Evolutionary conservation across 2,888 invertebrate species (phyloP), one percentile per base, ranked within the genome.

Genomic region (Ochlodes sylvanus): DNA sequence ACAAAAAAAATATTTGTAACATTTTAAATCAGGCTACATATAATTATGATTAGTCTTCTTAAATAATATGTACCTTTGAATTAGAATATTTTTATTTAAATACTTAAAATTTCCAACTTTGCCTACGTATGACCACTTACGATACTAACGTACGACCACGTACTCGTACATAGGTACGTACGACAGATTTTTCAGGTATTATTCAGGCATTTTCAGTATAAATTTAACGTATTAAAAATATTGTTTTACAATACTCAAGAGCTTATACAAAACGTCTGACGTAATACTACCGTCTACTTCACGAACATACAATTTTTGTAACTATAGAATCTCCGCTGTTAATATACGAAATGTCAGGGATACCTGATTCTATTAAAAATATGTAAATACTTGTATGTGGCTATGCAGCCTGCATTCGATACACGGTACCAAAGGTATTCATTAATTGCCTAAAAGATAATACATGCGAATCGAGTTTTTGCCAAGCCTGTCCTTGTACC

Each of bases 281-380:
- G 50, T 50, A 19, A 50, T 19, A 15, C 7, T 15, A 12, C 50
- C 9, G 5, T 34, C 12, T 19, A 19, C 50, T 10, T 12, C 50
- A 50, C 19, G 50, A 50, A 10, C 38, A 7, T 55, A 63, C 41
- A 42, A 27, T 63, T 56, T 64, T 47, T 56, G 55, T 56, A 44
- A 56, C 63, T 42, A 15, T 34, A 17, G 19, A 56, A 34, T 2
- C 56, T 58, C 38, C 65, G 50, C 38, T 65, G 15, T 38, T 21
- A 55, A 41, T 42, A 27, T 10, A 55, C 60, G 75, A 84, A 85
- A 84, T 83, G 83, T 83, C 84, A 84, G 80, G 81, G 83, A 77
- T 81, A 73, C 19, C 10, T 47, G 50, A 50, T 19, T 75, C 70
- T 76, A 74, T 77, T 74, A 74, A 73, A 74, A 61, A n/a, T n/a